Percentiles rank a stretch among this genome's conserved stretches.
phyloP scores from a whole-genome alignment of 2,797 vertebrate species.

The Meda fulgida region DNA sequence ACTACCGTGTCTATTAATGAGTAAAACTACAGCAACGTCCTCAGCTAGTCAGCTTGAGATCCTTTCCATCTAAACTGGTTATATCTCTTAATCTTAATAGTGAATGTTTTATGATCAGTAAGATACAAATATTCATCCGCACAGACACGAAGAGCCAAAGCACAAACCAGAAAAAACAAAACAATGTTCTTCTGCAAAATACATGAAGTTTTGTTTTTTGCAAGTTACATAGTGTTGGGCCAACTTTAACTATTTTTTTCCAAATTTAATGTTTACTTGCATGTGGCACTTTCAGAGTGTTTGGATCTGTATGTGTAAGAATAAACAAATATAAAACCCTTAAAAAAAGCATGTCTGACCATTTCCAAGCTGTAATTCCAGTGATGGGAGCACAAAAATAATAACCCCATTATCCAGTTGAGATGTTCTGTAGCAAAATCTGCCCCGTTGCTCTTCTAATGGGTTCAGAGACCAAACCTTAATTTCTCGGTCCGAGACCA shows the following conservation, averaged over 20 bases:
- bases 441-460: background rate
- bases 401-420: background rate
- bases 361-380: background rate
- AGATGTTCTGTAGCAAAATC: conserved; percentile 16
- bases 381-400: background rate
- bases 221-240: no score
- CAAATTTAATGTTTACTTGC: background rate
- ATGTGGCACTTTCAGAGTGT: background rate
- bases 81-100: no score
- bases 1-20: no score
- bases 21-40: no score
- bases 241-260: background rate
- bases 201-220: no score
- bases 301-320: background rate
- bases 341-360: background rate
- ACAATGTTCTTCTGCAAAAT: no score
- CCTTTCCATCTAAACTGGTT: no score
- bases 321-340: background rate
- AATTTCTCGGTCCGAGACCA: conserved; percentile 56
- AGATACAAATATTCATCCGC: no score
- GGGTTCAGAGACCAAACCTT: conserved; percentile 9
- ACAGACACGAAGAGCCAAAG: no score
- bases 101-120: no score
- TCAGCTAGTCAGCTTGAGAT: no score
- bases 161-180: no score